phyloP scores from a whole-genome alignment of 2,797 vertebrate species.

The Discoglossus pictus region DNA sequence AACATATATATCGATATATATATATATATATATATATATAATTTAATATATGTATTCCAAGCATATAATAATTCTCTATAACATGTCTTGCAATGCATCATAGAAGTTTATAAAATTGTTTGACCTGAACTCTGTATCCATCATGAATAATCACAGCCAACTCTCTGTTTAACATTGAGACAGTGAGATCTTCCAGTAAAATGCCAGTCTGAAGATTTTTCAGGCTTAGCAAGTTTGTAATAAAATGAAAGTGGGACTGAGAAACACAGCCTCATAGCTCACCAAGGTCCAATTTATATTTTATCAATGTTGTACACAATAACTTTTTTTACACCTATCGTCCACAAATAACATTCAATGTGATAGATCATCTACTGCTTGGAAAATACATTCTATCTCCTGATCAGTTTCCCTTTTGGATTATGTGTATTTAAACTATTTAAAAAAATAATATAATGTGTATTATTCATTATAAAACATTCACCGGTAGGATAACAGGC shows the following conservation, averaged over 20 bases:
- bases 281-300: conserved; percentile 12
- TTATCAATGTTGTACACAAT: background rate
- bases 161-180: conserved; percentile 2
- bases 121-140: conserved; percentile 3
- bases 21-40: background rate
- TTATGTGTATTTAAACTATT: too few species aligned
- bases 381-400: too few species aligned
- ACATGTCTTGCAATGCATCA: background rate
- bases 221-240: conserved; percentile 1
- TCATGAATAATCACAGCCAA: background rate
- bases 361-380: too few species aligned
- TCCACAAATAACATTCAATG: conserved; percentile 10
- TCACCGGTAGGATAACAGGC: too few species aligned
- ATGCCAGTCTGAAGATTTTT: background rate
- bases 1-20: conserved; percentile 12
- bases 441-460: too few species aligned
- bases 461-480: too few species aligned
- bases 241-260: background rate
- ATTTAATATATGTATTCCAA: conserved; percentile 14
- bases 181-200: background rate
- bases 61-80: conserved; percentile 2
- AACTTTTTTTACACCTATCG: background rate
- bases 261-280: background rate
- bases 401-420: too few species aligned
- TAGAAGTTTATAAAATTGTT: background rate